Evolutionary conservation across 2,113 vertebrate species (phyloP), one percentile per base, ranked within the genome.

Genomic region (Etheostoma cragini): DNA sequence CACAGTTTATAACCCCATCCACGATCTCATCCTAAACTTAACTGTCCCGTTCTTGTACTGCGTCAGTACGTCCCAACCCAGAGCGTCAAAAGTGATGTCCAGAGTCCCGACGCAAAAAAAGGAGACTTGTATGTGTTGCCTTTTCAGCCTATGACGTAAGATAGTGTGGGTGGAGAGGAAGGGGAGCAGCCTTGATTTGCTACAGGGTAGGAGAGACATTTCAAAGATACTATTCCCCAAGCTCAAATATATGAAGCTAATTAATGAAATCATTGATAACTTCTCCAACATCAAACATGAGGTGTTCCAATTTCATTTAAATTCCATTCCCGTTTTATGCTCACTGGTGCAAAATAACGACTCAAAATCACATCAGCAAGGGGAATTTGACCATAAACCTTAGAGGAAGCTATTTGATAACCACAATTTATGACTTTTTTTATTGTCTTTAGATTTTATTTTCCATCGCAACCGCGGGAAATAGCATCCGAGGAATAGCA

Each of bases 211-310:
- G 38, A 47, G 60, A 82, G 42, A 24, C 50, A 84, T 78, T 83
- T 77, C 49, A 80, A 84, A 72, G 58, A 54, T 64, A 72, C 67
- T 38, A 58, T 67, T 84, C 82, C 79, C 74, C 45, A 21, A 35
- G 76, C 81, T 76, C 73, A 65, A 66, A 89, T 72, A 80, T 70
- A 63, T 74, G 82, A 84, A 78, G 85, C 89, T 84, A 92, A 94
- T 94, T 89, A 93, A 93, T 89, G 75, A 87, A 91, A 88, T 65
- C 91, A 92, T 91, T 91, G 91, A 93, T 91, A 92, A 93, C 81
- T 70, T 77, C 78, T 83, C 88, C 80, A 78, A 77, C 82, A 82
- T 80, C 87, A 63, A 90, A 81, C 79, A 76, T 65, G 47, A 85
- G 79, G 57, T 52, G 83, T 81, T 65, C 53, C 69, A 57, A 78